Percentiles rank a stretch among this genome's conserved stretches.
Conservation (phyloP, 2,888 invertebrate genomes). For the Heptascelio sp. region DNA sequence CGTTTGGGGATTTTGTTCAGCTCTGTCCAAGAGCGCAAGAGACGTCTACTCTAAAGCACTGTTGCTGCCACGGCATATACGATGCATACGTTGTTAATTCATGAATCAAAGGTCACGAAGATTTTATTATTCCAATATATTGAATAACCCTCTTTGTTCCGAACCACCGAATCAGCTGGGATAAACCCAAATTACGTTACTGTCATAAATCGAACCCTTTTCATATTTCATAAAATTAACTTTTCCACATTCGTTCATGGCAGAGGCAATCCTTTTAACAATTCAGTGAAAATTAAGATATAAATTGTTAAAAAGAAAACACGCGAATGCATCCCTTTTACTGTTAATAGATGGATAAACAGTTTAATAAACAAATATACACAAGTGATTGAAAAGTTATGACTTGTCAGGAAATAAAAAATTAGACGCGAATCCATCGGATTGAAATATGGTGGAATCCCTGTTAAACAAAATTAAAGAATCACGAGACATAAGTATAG, state of each 20-base stretch:
- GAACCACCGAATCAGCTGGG: neutral
- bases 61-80: no score
- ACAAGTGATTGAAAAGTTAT: constrained; percentile 21
- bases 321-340: no score
- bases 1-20: no score
- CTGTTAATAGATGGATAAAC: no score
- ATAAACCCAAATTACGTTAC: constrained; percentile 2
- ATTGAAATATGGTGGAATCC: constrained; percentile 24
- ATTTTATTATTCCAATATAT: neutral
- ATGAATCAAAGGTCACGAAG: constrained; percentile 18
- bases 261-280: no score
- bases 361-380: constrained; percentile 11
- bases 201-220: neutral
- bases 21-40: no score
- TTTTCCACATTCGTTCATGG: no score
- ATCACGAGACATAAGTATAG: constrained; percentile 39
- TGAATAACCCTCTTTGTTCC: neutral
- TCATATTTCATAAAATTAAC: no score
- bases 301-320: no score
- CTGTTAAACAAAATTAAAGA: constrained; percentile 38
- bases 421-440: no score
- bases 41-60: no score
- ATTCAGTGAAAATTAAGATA: no score
- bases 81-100: constrained; percentile 18
- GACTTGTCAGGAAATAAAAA: neutral